phyloP scores from a whole-genome alignment of 2,113 vertebrate species.

The Nothoprocta pentlandii region DNA sequence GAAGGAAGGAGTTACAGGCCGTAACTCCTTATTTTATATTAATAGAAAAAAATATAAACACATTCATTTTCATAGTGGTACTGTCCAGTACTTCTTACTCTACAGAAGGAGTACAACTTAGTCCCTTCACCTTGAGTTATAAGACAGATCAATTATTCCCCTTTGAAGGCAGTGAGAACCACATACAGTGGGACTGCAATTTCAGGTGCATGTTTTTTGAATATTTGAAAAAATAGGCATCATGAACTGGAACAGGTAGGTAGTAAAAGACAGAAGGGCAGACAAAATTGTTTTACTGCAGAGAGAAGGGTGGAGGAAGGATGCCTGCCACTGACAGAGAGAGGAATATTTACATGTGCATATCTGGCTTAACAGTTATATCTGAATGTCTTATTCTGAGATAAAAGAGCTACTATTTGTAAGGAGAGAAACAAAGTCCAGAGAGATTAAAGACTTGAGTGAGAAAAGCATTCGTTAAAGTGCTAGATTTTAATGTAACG shows the following conservation, averaged over 20 bases:
- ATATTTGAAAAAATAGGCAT: background rate
- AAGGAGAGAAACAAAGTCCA: background rate
- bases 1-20: background rate
- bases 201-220: background rate
- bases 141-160: background rate
- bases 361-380: background rate
- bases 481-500: background rate
- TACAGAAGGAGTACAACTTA: background rate
- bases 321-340: background rate
- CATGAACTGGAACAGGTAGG: background rate
- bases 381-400: background rate
- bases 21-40: background rate
- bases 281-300: background rate
- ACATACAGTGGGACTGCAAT: background rate
- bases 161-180: background rate
- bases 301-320: background rate
- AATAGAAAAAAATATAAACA: background rate
- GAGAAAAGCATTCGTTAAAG: conserved; percentile 8
- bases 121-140: background rate
- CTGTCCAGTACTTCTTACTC: background rate
- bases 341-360: background rate
- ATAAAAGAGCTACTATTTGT: background rate
- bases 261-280: background rate
- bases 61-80: background rate
- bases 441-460: background rate